Base-by-base conservation (phyloP, 2,888 invertebrate genomes). In the Eledona agricola region DNA sequence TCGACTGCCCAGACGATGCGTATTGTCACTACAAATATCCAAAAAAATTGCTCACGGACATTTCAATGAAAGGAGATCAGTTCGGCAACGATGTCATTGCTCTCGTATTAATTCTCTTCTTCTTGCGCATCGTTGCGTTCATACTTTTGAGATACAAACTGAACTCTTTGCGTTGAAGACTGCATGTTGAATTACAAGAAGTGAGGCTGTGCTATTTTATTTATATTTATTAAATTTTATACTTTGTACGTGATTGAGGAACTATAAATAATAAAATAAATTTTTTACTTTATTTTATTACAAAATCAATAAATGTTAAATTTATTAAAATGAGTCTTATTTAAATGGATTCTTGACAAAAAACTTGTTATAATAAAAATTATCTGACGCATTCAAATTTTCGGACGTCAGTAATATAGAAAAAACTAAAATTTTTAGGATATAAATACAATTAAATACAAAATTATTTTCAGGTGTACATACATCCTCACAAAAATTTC, bases 21-120 rank as follows among this genome's bases (percentile, higher is more conserved):
- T 94, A 92, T 69, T 95, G 94, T 60, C 91, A 92, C 74, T 93
- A 90, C 73, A 88, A 86, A 71, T 86, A 89, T 63, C 91, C 93
- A 0, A 76, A 79, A 22, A 88, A 89, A 69, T 92, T 97, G 72
- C 79, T 97, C 15, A 79, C 83, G 3, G 90, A 92, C 66, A 85
- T 96, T 40, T 89, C 91, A 40, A 87, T 92, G 83, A 78, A 80
- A 0, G 86, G 87, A 0, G 87, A 93, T 71, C 87, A 88, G 72
- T 94, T 93, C 74, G 89, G 89, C 85, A 86, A 87, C 65, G 93
- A 95, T 70, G 81, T 93, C 13, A 78, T 85, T 10, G 90, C 89
- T 0, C 80, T 96, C 10, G 72, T 82, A 15, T 68, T 83, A 12
- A 90, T 88, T 60, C 80, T 93, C 26, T 59, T 92, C 17, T 60